Percentiles rank a stretch among this genome's conserved stretches.
Conservation (phyloP, 2,797 vertebrate genomes). For the Coilia nasus region DNA sequence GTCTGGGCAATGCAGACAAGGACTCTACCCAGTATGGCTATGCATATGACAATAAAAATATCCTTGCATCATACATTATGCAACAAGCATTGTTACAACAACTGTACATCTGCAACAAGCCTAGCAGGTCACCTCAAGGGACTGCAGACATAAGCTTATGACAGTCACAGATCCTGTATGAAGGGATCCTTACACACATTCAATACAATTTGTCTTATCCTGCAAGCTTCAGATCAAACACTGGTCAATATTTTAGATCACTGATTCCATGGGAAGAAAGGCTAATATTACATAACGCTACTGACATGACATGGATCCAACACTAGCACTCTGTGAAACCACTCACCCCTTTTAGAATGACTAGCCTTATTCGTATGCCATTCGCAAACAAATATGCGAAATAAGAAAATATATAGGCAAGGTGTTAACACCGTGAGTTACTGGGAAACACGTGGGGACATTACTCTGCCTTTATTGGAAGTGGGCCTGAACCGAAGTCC, state of each 20-base stretch:
- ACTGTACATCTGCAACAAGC: background rate
- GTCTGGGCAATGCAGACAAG: background rate
- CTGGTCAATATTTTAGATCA: background rate
- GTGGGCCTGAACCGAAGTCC: background rate
- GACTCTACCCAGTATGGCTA: too few relatives aligned
- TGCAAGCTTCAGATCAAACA: background rate
- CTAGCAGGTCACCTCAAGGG: background rate
- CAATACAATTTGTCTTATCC: background rate
- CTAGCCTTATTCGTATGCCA: too few relatives aligned
- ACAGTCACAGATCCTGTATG: background rate
- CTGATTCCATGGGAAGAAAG: background rate
- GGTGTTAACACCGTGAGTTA: background rate
- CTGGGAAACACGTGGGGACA: background rate
- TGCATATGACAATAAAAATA: too few relatives aligned
- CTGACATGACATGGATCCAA: too few relatives aligned
- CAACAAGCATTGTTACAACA: background rate
- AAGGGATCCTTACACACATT: background rate
- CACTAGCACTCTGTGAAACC: too few relatives aligned
- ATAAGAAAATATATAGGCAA: too few relatives aligned
- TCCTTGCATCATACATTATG: too few relatives aligned
- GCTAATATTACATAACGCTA: too few relatives aligned
- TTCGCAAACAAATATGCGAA: too few relatives aligned
- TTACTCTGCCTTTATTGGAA: background rate
- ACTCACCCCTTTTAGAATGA: too few relatives aligned
- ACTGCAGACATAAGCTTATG: background rate